Evolutionary conservation across 2,797 vertebrate species (phyloP), one percentile per base, ranked within the genome.

Genomic region (Scolopax bukidnonensis): DNA sequence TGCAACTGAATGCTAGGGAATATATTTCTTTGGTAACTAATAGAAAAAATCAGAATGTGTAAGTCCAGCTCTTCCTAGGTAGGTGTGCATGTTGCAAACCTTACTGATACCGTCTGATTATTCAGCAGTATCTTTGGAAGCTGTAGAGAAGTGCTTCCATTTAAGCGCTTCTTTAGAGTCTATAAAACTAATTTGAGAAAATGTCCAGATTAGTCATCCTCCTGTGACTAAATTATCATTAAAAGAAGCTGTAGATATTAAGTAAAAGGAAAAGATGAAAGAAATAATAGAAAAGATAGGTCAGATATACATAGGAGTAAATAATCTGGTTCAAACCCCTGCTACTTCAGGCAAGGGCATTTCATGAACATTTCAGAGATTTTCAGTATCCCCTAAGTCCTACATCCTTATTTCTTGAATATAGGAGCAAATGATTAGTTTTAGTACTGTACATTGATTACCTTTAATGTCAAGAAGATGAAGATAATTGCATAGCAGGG

Each of bases 131-230:
- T 16, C 18, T 91, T 48, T 76, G 43, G 41, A 84, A 89, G 47
- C 38, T 21, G 23, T 27, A 56, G 14, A 51, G 9, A 86, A 82
- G 12, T 48, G 11, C 5, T 94, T 86, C 60, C 28, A 50, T 28
- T 71, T 87, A 88, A 84, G 38, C 59, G 9, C 4, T 82, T 76
- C 61, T 48, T 84, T 18, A 80, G 12, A 74, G 33, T 74, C 90
- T 83, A 78, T 28, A 85, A 89, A 90, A 79, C 18, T 50, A 53
- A 84, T 89, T 75, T 25, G 38, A 92, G 73, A 79, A 95, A 83
- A 83, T 56, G 18, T 70, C 43, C 36, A 77, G 36, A 76, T 93
- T 89, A 84, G 60, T 92, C 53, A 87, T 53, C 64, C 70, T 79
- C 36, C 63, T 2, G 2, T 83, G 89, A 85, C 33, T 68, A 69